Evolutionary conservation across 2,797 vertebrate genomes (phyloP), one percentile per base, ranked within the genome.

Genomic region (Crypturellus tataupa): DNA sequence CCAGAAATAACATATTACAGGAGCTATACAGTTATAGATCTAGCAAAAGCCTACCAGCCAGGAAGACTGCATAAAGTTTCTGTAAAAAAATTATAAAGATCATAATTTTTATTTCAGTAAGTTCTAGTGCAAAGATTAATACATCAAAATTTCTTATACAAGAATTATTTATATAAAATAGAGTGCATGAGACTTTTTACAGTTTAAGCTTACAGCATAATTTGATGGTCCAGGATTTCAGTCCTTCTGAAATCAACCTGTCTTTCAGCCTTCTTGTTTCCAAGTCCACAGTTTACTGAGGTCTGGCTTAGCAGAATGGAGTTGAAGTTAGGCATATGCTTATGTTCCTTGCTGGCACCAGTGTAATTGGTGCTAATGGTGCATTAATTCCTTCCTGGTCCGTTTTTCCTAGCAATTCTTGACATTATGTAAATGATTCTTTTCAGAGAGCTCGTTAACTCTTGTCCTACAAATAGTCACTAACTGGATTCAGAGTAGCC

Each of bases 351-450:
- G 23, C 65, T 78, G 51, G 24, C 6, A 14, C 56, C 59, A 58
- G 12, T 40, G 11, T 21, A 49, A 39, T 42, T 1, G 8, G 8
- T 18, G 80, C 16, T 1, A 0, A 10, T 58, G 37, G 17, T 79
- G 25, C 58, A 31, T 6, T 78, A 31, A 12, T 77, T 78, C 25
- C 13, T 59, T 39, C 19, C 14, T 46, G 31, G 15, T 67, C 13
- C 12, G 12, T 4, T 62, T 71, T 31, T 55, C 56, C 42, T 81
- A 65, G 21, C 29, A 68, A 59, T 31, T 62, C 7, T 20, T 35
- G 7, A 56, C 17, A 46, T 27, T 53, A 55, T 20, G 7, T 40
- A 71, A 71, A 20, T 15, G 21, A 37, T 20, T 69, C 21, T 37
- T 27, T 70, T 37, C 35, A 39, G 27, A 40, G 37, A 31, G 27